Percentiles rank a stretch among this genome's conserved stretches.
Conservation (phyloP, 2,888 invertebrate genomes). For the Calliopum simillimum region DNA sequence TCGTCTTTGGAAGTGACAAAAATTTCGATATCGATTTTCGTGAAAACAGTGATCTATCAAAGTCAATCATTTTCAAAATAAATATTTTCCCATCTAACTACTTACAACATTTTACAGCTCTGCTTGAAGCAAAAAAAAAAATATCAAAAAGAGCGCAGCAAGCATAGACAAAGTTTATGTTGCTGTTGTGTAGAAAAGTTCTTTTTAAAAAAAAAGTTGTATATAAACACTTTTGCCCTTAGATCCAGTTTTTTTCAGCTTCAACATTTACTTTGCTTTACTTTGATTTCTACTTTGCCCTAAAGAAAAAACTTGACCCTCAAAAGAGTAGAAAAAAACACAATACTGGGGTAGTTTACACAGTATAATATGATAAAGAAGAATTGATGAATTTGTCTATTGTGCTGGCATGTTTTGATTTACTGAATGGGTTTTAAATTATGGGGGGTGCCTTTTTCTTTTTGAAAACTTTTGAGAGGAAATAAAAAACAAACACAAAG, state of each 20-base stretch:
- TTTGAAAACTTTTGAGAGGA: background rate
- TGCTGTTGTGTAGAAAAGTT: conserved; percentile 1
- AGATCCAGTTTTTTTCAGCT: background rate
- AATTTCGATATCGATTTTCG: too few species aligned
- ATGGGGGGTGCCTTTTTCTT: background rate
- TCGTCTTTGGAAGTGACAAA: too few species aligned
- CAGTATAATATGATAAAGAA: background rate
- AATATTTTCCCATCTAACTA: too few species aligned
- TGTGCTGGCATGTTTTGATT: background rate
- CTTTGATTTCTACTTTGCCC: background rate
- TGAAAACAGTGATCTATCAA: too few species aligned
- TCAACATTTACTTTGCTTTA: background rate
- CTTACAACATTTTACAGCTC: too few species aligned
- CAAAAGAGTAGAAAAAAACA: background rate
- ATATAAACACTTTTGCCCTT: conserved; percentile 5
- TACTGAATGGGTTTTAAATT: conserved; percentile 2
- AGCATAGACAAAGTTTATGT: too few species aligned
- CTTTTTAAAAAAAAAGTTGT: background rate
- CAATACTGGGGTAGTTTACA: background rate
- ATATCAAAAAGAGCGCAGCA: too few species aligned
- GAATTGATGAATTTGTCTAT: conserved; percentile 6
- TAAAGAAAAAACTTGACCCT: background rate
- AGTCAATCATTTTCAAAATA: too few species aligned
- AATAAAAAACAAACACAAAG: background rate
- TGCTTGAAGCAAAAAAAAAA: too few species aligned